Evolutionary conservation across 1,140 invertebrate genomes (phyloP), one percentile per base, ranked within the genome.

Genomic region (Leptinotarsa lineolata): DNA sequence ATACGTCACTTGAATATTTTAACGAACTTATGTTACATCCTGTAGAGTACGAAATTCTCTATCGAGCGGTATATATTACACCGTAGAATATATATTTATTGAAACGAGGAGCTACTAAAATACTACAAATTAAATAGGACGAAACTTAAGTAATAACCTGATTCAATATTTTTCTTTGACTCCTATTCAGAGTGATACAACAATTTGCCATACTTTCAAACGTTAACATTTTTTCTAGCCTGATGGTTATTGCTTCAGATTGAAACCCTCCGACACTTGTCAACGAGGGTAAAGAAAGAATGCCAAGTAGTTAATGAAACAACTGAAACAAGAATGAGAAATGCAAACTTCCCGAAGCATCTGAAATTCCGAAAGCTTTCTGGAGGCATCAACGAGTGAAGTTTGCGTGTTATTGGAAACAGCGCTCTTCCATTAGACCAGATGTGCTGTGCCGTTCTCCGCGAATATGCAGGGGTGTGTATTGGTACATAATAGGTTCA

Each of bases 401-500:
- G 69, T 70, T 70, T 61, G 60, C 69, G 69, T 70, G 69, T 39
- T 70, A 70, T 70, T 70, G 78, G 77, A 80, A 78, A 82, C 81
- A 82, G 73, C 75, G 78, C 77, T 78, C 78, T 81, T 82, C 81
- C 81, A 82, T 82, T 82, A 82, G 77, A 77, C 79, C 79, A 80
- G 78, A 80, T 80, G 80, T 81, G 76, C 72, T 39, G 63, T 66
- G 72, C 44, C 60, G 67, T 65, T 67, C 61, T 73, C 68, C 75
- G 66, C 74, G 73, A 76, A 76, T 75, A 75, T 74, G 70, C 74
- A 77, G 72, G 81, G 80, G 78, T 81, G 79, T 82, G 80, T 83
- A 84, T 84, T 81, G 83, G 83, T 81, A 84, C 81, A 84, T 84
- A 84, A 84, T 84, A 83, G 82, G 83, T 84, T 83, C 83, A 82